Evolutionary conservation across 2,797 vertebrate genomes (phyloP), one percentile per base, ranked within the genome.

Genomic region (Thalassophryne amazonica): DNA sequence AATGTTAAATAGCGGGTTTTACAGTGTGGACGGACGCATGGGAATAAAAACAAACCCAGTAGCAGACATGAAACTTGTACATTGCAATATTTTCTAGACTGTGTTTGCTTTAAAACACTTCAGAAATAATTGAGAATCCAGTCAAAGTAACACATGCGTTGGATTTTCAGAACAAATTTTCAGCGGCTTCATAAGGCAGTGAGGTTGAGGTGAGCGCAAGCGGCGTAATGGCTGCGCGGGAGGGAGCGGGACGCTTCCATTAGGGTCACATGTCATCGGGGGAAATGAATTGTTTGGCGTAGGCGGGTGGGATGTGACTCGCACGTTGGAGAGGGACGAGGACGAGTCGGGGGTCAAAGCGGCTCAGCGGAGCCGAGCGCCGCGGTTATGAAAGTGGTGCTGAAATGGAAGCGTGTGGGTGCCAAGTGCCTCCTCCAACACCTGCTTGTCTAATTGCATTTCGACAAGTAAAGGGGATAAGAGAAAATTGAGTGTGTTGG

Each of bases 321-420:
- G 52, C 38, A 49, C 39, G 34, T 16, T 60, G 45, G 33, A 69
- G 56, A 69, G 65, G 46, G 54, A 57, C 6, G 33, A 45, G 68
- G 46, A 51, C 24, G 69, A 72, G 60, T 64, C 66, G 53, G 70
- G 72, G 70, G 72, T 78, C 73, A 67, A 75, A 84, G 70, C 57
- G 69, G 40, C 38, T 47, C 6, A 25, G 23, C 52, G 6, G 49
- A 80, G 40, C 60, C 60, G 51, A 69, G 62, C 57, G 54, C 40
- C 9, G 27, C 45, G 11, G 63, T 82, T 76, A 69, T 67, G 70
- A 81, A 69, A 83, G 60, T 65, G 5, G 51, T 62, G 45, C 63
- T 50, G 57, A 81, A 86, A 85, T 85, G 86, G 78, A 79, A 70
- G 59, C 35, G 33, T 37, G 84, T 83, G 81, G 84, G 86, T 39